Evolutionary conservation across 2,888 invertebrate genomes (phyloP), one percentile per base, ranked within the genome.

Genomic region (Caenorhabditis imperialis): DNA sequence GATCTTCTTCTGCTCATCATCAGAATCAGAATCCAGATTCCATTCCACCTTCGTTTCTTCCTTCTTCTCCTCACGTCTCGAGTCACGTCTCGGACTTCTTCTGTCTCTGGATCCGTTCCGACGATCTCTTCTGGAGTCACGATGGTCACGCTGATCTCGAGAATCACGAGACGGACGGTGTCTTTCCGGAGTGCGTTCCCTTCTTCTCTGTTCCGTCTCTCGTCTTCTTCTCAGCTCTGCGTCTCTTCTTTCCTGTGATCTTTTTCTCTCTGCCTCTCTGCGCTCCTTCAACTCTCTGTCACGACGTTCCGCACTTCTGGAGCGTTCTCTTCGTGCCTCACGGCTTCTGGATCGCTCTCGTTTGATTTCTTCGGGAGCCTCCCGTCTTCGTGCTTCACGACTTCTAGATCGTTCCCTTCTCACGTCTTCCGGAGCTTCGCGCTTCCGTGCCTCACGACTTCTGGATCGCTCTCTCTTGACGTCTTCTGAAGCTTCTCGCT

Each of bases 1-100:
- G 23, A 85, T 85, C 48, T 80, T 81, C 47, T 75, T 82, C 45
- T 78, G 77, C 60, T 85, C 85, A 23, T 81, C 80, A 30, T 82
- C 84, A 1, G 78, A 78, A 57, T 81, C 77, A 12, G 78, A 77
- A 30, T 80, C 76, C 37, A 81, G 51, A 40, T 75, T 75, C 82
- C 82, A 82, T 47, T 82, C 78, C 3, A 81, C 60, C 7, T 44
- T 57, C 10, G 51, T 20, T 18, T 67, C 69, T 12, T 76, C 60
- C 10, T 69, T 58, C n/a, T 67, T 67, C 30, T 67, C 47, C 10
- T 48, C 45, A 14, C 50, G 25, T n/a, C 47, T 23, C 12, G 55
- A 38, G n/a, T 47, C 44, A 30, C 61, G 55, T 63, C 57, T 50
- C 3, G 58, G 63, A 37, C 58, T 58, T 42, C 72, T 63, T 27